Base-by-base conservation (phyloP, 2,113 vertebrate species). In the Orycteropus afer region DNA sequence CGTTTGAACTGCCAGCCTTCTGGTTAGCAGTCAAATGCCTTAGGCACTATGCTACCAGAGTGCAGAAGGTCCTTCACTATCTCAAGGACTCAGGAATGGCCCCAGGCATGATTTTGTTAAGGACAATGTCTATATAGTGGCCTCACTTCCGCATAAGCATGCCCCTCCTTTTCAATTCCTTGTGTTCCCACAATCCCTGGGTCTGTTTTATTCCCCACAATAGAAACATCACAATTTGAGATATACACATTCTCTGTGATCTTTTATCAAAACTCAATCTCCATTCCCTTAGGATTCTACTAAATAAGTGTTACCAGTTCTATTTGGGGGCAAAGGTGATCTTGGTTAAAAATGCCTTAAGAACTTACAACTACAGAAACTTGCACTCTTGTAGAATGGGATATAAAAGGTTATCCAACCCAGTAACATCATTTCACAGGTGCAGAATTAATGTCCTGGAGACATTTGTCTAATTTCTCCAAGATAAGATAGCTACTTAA, bases 301-400 rank as follows among this genome's bases (percentile, higher is more conserved):
- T 45, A 82, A 47, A 49, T 53, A 71, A 80, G 59, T 53, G 37
- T 73, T 89, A 69, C 86, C 40, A 81, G 71, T 95, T 93, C 18
- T 85, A 3, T 67, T 59, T 42, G 14, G 1, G n/a, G 12, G 3
- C 22, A 67, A 87, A 93, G 18, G 25, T 20, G 25, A 1, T 13
- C 45, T 77, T 79, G 11, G 11, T 20, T 89, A 89, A 95, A 95
- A 91, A 49, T 77, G 7, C 7, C 7, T 55, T 67, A 59, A 34
- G 11, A 81, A 59, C 1, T 17, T 81, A 55, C 6, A 89, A 82
- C 3, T 55, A 63, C 13, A 76, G 37, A 47, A 71, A 84, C 42
- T 82, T 87, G 42, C 15, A 49, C 53, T 84, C 91, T 91, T 94
- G 69, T 59, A 71, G 51, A 74, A 93, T 51, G 34, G 1, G 37